Evolutionary conservation across 2,888 invertebrate species (phyloP).

Genomic region (Ferdinandea cuprea): DNA sequence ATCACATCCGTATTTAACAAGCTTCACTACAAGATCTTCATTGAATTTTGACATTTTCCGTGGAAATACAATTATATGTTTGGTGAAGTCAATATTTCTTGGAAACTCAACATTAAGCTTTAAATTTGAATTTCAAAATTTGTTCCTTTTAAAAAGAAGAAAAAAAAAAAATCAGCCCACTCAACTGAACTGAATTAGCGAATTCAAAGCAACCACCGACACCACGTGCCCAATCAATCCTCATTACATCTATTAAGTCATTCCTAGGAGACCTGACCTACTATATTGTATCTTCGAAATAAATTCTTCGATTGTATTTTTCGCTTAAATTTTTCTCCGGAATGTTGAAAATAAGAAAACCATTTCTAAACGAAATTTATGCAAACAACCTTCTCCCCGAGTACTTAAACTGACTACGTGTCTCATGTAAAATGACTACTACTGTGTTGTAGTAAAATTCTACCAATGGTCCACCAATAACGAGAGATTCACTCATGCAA

Average conservation of each 20-base stretch:
- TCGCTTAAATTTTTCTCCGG: conserved; percentile 9
- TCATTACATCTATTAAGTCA: conserved; percentile 35
- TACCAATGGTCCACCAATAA: conserved; percentile 55
- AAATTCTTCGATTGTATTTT: conserved; percentile 14
- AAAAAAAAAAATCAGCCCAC: conserved; percentile 20
- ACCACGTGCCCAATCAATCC: conserved; percentile 54
- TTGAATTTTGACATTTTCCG: no score
- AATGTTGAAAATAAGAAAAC: conserved; percentile 1
- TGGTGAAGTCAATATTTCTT: no score
- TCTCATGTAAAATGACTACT: conserved; percentile 45
- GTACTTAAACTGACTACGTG: conserved; percentile 69
- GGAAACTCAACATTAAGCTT: no score
- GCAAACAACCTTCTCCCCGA: conserved; percentile 60
- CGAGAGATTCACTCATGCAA: conserved; percentile 68
- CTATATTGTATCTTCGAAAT: conserved; percentile 32
- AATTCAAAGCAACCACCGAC: conserved; percentile 8
- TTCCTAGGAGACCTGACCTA: conserved; percentile 25
- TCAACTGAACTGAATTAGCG: conserved; percentile 4
- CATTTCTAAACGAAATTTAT: conserved; percentile 43
- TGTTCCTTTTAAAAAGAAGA: no score
- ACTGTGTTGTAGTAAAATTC: conserved; percentile 19
- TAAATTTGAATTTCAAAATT: no score
- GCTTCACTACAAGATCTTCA: no score
- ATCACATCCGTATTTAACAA: no score
- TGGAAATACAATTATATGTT: no score